These are phyloP conservation scores for Sericinus montela DNA, from an alignment of 2,888 invertebrate genomes.

Conservation along the genomic window DNA sequence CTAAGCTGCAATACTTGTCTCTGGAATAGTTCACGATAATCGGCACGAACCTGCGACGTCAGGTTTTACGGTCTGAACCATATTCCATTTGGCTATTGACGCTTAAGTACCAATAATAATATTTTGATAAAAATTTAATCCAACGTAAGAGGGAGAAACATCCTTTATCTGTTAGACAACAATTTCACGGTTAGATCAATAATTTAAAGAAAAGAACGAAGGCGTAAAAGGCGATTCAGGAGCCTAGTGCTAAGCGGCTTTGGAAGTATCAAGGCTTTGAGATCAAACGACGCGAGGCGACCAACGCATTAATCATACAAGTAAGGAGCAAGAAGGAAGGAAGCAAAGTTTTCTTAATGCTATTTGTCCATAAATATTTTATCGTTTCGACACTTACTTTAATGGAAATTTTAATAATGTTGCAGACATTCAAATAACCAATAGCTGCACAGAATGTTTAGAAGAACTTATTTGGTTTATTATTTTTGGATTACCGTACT, in stretches of 20 bases:
- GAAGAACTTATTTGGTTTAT: too few relatives aligned
- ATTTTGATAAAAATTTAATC: too few relatives aligned
- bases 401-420: conserved; percentile 66
- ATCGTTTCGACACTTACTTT: conserved; percentile 38
- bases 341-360: conserved; percentile 64
- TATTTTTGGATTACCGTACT: too few relatives aligned
- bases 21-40: too few relatives aligned
- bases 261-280: conserved; percentile 49
- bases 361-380: conserved; percentile 68
- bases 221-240: conserved; percentile 28
- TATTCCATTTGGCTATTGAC: too few relatives aligned
- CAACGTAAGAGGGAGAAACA: conserved; percentile 40
- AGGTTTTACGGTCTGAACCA: too few relatives aligned
- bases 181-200: conserved; percentile 57
- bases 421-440: conserved; percentile 24
- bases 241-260: conserved; percentile 51
- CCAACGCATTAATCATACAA: conserved; percentile 69
- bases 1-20: too few relatives aligned
- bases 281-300: conserved; percentile 59
- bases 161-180: conserved; percentile 58
- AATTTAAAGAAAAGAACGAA: conserved; percentile 42
- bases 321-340: conserved; percentile 47
- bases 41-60: too few relatives aligned
- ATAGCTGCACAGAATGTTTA: too few relatives aligned
- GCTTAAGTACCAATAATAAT: too few relatives aligned